Conservation (phyloP, 2,113 vertebrate genomes). For the Pimephales promelas region DNA sequence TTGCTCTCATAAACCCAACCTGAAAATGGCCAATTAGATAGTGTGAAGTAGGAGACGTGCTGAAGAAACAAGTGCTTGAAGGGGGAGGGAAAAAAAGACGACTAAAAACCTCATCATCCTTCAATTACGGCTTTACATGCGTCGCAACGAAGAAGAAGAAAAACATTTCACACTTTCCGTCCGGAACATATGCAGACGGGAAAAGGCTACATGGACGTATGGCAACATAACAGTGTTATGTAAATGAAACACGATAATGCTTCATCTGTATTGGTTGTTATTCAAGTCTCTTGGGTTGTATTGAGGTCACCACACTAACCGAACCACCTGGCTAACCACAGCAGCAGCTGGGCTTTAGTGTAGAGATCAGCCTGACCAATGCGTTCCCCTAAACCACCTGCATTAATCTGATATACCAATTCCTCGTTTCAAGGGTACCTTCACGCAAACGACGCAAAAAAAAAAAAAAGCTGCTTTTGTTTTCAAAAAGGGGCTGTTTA, state of each 20-base stretch:
- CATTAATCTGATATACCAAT: constrained; percentile 52
- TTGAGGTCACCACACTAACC: constrained; percentile 63
- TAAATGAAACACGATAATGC: constrained; percentile 52
- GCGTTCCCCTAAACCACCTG: constrained; percentile 60
- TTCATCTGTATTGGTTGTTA: constrained; percentile 55
- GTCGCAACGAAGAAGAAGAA: constrained; percentile 33
- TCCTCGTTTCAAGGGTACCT: constrained; percentile 62
- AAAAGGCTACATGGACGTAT: constrained; percentile 19
- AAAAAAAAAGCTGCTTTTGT: neutral
- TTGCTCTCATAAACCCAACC: constrained; percentile 82
- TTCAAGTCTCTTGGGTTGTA: constrained; percentile 58
- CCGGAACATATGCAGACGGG: constrained; percentile 46
- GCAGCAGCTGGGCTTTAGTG: constrained; percentile 69
- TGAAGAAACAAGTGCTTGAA: constrained; percentile 73
- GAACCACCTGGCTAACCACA: constrained; percentile 68
- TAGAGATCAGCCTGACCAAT: constrained; percentile 57
- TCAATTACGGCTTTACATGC: constrained; percentile 53
- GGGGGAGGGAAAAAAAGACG: constrained; percentile 28
- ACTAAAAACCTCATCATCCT: constrained; percentile 46
- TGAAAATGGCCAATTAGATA: constrained; percentile 83
- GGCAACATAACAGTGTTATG: constrained; percentile 44
- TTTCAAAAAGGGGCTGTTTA: neutral
- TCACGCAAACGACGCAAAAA: constrained; percentile 26
- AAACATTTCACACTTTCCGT: constrained; percentile 46
- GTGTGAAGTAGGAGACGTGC: constrained; percentile 75